Evolutionary conservation across 2,888 invertebrate species (phyloP), one percentile per base, ranked within the genome.

Genomic region (Clusia tigrina): DNA sequence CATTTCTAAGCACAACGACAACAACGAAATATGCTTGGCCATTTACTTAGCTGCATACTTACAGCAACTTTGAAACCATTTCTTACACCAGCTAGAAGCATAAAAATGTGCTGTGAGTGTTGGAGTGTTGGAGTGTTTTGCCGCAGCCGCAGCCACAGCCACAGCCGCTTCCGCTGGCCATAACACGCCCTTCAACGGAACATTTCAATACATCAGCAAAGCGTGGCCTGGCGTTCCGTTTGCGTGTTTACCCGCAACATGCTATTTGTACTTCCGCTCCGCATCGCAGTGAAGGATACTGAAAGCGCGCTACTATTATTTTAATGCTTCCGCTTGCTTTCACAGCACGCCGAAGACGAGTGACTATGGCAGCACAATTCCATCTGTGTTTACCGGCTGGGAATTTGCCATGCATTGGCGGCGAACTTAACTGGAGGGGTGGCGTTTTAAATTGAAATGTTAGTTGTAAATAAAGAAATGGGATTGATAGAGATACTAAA

Each of bases 231-330:
- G 32, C 25, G 15, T 17, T 60, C 60, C 64, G 63, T 66, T 63
- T 66, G 59, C 61, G 60, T 67, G 68, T 62, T 65, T 67, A 69
- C 48, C 67, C 65, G 46, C 54, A 69, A 69, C 65, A 64, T 69
- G 67, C 62, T 58, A 68, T 65, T 64, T 62, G 53, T 55, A 59
- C 65, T 67, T 65, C 65, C 67, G 65, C 42, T 63, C 54, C 42
- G 12, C 42, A 3, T 54, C 55, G 37, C 37, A 18, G 46, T n/a
- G 5, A 2, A 58, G 2, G 58, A 58, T 58, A 58, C 25, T 46
- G 38, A 12, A 26, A 38, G 63, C 61, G 63, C 66, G 53, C 57
- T 64, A 51, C 57, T 64, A 52, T 60, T 51, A 69, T 67, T 69
- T 65, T 69, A 67, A 67, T 67, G 64, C 65, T 69, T 67, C 68